Conservation (phyloP, 1,140 invertebrate species). For the Drosophila kikkawai region DNA sequence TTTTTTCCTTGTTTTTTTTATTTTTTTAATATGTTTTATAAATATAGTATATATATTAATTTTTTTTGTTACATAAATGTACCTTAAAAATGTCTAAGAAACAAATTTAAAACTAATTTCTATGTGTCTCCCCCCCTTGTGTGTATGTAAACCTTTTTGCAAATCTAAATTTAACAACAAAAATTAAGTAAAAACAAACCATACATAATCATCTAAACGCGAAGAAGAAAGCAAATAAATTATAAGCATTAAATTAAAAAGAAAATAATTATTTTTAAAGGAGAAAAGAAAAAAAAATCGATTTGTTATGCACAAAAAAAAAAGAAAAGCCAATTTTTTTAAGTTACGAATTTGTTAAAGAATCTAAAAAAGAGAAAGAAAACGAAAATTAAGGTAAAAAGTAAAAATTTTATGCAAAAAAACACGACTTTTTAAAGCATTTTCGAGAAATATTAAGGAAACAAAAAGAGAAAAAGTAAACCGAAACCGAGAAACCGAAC, state of each 20-base stretch:
- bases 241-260: slow-evolving; percentile 20
- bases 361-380: slow-evolving; percentile 21
- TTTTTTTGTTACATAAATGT: slow-evolving; percentile 47
- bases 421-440: slow-evolving; percentile 74
- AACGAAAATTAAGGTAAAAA: slow-evolving; percentile 9
- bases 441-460: slow-evolving; percentile 73
- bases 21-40: slow-evolving; percentile 8
- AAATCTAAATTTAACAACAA: slow-evolving; percentile 21
- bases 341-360: slow-evolving; percentile 53
- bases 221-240: slow-evolving; percentile 26
- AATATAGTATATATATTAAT: not conserved
- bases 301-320: slow-evolving; percentile 58
- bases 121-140: slow-evolving; percentile 39
- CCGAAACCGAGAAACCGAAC: slow-evolving; percentile 63
- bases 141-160: slow-evolving; percentile 31
- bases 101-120: slow-evolving; percentile 35
- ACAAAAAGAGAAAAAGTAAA: slow-evolving; percentile 30
- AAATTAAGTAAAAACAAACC: slow-evolving; percentile 22
- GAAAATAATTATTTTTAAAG: slow-evolving; percentile 46
- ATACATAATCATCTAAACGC: slow-evolving; percentile 51
- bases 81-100: slow-evolving; percentile 43
- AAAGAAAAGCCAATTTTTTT: slow-evolving; percentile 46
- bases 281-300: slow-evolving; percentile 40
- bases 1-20: slow-evolving; percentile 26
- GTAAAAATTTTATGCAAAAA: slow-evolving; percentile 29